These are phyloP conservation scores for Phengaris alcon DNA, from an alignment of 2,888 invertebrate genomes.

Conservation along the genomic window DNA sequence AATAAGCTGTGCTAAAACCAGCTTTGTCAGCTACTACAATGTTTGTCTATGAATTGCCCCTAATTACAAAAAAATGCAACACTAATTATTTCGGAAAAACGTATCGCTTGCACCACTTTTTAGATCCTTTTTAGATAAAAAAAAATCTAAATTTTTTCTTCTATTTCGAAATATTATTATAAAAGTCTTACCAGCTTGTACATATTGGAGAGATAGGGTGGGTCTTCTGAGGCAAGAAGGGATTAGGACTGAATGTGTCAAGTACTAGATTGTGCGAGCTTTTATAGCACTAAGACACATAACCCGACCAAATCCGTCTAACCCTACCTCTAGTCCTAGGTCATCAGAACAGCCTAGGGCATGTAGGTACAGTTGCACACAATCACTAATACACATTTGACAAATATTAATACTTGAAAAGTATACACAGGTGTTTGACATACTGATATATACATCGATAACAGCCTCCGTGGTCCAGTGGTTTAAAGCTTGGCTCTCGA, in stretches of 20 bases:
- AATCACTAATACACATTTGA: constrained; percentile 20
- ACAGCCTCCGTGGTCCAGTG: too few relatives aligned
- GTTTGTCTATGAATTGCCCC: too few relatives aligned
- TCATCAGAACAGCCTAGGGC: constrained; percentile 58
- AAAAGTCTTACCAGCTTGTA: constrained; percentile 79
- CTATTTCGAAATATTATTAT: not conserved
- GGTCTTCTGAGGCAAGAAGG: constrained; percentile 51
- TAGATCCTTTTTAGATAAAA: too few relatives aligned
- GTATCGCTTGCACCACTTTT: too few relatives aligned
- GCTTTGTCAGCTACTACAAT: too few relatives aligned
- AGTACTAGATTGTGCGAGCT: constrained; percentile 51
- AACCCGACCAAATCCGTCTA: constrained; percentile 66
- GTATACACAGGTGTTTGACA: not conserved
- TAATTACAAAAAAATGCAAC: too few relatives aligned
- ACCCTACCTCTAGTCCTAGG: constrained; percentile 71
- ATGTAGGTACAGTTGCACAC: constrained; percentile 53
- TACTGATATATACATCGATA: not conserved
- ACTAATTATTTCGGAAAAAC: too few relatives aligned
- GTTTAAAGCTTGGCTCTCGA: too few relatives aligned
- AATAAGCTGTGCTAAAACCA: too few relatives aligned
- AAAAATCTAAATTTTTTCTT: too few relatives aligned
- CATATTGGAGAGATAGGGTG: constrained; percentile 69
- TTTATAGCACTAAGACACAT: constrained; percentile 70
- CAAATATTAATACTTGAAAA: not conserved
- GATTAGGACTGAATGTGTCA: constrained; percentile 69